phyloP scores from a whole-genome alignment of 2,797 vertebrate species.

The Cuniculus paca region DNA sequence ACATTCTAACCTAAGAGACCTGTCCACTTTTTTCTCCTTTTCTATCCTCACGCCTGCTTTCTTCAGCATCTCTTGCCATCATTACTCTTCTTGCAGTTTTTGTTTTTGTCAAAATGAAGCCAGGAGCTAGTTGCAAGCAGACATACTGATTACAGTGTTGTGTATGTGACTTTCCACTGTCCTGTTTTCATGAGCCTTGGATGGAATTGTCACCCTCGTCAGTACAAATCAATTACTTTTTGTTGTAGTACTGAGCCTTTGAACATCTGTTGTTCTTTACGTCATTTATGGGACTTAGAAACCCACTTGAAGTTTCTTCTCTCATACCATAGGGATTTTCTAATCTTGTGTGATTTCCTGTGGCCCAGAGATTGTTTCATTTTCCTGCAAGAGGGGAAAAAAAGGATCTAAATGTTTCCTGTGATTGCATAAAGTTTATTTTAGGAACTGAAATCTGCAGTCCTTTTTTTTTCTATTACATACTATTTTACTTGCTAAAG shows the following conservation, averaged over 20 bases:
- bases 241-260: conserved; percentile 59
- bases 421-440: conserved; percentile 75
- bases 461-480: background rate
- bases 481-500: conserved; percentile 55
- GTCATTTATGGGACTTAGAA: conserved; percentile 76
- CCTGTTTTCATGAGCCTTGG: conserved; percentile 51
- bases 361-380: conserved; percentile 80
- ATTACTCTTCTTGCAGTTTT: background rate
- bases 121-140: background rate
- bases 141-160: background rate
- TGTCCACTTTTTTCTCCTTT: background rate
- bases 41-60: background rate
- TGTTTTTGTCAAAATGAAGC: conserved; percentile 6
- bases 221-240: conserved; percentile 77
- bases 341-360: conserved; percentile 84
- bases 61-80: background rate
- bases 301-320: conserved; percentile 81
- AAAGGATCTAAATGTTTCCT: conserved; percentile 68
- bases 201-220: conserved; percentile 65
- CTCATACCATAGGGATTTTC: conserved; percentile 81
- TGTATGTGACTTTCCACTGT: conserved; percentile 62
- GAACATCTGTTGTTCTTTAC: conserved; percentile 84
- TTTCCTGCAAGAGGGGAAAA: conserved; percentile 65
- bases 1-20: background rate
- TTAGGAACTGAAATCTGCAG: conserved; percentile 72